phyloP scores from a whole-genome alignment of 2,888 invertebrate genomes.

The Cheilosia grossa region DNA sequence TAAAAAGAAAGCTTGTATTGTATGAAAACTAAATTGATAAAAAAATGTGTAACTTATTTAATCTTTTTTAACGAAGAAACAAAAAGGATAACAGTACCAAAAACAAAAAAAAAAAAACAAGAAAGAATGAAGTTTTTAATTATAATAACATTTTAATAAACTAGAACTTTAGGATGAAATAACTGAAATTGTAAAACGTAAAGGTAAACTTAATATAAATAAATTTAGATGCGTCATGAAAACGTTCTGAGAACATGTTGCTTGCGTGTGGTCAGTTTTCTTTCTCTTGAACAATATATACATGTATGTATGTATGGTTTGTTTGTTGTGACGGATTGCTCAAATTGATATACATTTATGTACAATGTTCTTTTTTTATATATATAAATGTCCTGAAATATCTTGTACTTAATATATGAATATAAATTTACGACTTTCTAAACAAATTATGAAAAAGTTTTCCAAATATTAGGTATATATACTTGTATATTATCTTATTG shows the following conservation, averaged over 20 bases:
- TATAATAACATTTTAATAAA: slow-evolving; percentile 30
- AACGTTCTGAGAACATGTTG: slow-evolving; percentile 41
- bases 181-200: slow-evolving; percentile 45
- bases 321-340: slow-evolving; percentile 44
- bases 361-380: slow-evolving; percentile 13
- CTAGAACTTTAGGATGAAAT: slow-evolving; percentile 45
- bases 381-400: slow-evolving; percentile 26
- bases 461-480: slow-evolving; percentile 6
- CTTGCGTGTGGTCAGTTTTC: slow-evolving; percentile 53
- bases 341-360: slow-evolving; percentile 13
- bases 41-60: slow-evolving; percentile 39
- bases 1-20: slow-evolving; percentile 26
- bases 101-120: slow-evolving; percentile 48
- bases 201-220: slow-evolving; percentile 29
- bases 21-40: slow-evolving; percentile 18
- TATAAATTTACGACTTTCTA: slow-evolving; percentile 53
- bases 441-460: slow-evolving; percentile 12
- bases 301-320: slow-evolving; percentile 21
- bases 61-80: slow-evolving; percentile 31
- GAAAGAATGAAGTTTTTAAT: slow-evolving; percentile 34
- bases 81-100: slow-evolving; percentile 59
- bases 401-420: slow-evolving; percentile 69
- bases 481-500: slow-evolving; percentile 12
- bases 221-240: slow-evolving; percentile 34
- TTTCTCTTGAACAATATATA: slow-evolving; percentile 36